These are phyloP conservation scores for Drosophila austrosaltans DNA, from an alignment of 2,888 invertebrate species.

Conservation along the genomic window DNA sequence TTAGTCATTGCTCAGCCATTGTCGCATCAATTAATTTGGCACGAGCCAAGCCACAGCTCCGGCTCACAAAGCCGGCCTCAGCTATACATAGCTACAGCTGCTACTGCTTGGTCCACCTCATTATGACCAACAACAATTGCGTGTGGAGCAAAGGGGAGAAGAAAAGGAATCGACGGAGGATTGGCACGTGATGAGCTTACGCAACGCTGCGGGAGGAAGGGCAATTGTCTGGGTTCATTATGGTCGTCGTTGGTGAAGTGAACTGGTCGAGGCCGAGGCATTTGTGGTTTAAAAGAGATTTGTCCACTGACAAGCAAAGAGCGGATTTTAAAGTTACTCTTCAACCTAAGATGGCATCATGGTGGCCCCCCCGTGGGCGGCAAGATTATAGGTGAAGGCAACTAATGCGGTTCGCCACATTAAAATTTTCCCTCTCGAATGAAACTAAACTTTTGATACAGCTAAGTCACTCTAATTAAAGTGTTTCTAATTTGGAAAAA, in stretches of 20 bases:
- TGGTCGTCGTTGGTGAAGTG: constrained; percentile 34
- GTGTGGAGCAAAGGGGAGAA: constrained; percentile 43
- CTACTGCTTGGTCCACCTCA: constrained; percentile 45
- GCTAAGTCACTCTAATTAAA: background rate
- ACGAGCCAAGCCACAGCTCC: constrained; percentile 44
- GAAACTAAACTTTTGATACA: background rate
- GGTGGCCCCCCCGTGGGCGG: constrained; percentile 1
- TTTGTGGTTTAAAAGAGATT: constrained; percentile 31
- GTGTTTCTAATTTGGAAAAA: background rate
- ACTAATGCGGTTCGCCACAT: background rate
- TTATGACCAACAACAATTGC: constrained; percentile 60
- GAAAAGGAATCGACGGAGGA: constrained; percentile 4
- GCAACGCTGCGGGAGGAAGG: constrained; percentile 26
- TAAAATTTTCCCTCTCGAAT: background rate
- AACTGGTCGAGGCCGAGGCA: constrained; percentile 26
- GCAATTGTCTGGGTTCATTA: constrained; percentile 45
- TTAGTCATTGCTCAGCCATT: constrained; percentile 52
- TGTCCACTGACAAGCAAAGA: constrained; percentile 21
- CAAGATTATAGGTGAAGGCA: background rate
- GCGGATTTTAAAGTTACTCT: constrained; percentile 10
- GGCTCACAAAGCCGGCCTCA: background rate
- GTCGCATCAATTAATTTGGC: constrained; percentile 67
- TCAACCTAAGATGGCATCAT: background rate
- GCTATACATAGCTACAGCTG: background rate
- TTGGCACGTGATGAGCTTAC: constrained; percentile 55